A percentile compares a stretch with the other conserved stretches of the same genome.
Conservation (phyloP, 1,140 invertebrate genomes). For the Gonatopus flavifemur region DNA sequence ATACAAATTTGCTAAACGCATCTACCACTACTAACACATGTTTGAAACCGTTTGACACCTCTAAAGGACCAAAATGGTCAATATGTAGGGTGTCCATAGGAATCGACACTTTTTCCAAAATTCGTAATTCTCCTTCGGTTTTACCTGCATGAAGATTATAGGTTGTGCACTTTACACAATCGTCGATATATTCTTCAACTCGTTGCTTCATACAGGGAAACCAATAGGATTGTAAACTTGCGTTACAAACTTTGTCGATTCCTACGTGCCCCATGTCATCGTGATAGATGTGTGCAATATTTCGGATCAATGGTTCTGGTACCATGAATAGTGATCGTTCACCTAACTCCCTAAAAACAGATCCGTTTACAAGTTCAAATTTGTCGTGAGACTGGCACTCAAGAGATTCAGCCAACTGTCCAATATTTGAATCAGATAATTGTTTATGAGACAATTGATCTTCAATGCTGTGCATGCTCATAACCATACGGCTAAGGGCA, state of each 20-base stretch:
- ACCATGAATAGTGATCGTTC: neutral
- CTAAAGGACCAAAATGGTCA: too few species aligned
- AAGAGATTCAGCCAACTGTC: neutral
- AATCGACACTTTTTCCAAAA: too few species aligned
- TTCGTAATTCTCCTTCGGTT: too few species aligned
- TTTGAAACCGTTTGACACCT: too few species aligned
- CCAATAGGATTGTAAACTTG: neutral
- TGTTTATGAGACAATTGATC: neutral
- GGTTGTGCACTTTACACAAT: slow-evolving; percentile 25
- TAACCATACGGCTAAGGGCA: slow-evolving; percentile 8
- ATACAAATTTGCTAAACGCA: too few species aligned
- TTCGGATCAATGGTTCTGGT: neutral
- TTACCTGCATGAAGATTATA: slow-evolving; percentile 6
- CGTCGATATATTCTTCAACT: slow-evolving; percentile 9
- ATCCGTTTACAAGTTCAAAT: neutral
- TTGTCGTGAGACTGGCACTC: neutral
- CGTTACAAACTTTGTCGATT: neutral
- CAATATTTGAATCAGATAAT: neutral
- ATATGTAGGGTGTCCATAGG: too few species aligned
- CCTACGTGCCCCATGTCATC: slow-evolving; percentile 1
- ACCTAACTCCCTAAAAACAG: neutral
- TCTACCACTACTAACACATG: too few species aligned
- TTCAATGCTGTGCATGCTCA: neutral
- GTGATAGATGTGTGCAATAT: neutral
- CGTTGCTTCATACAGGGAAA: slow-evolving; percentile 9